Evolutionary conservation across 2,113 vertebrate species (phyloP), one percentile per base, ranked within the genome.

Genomic region (Illadopsis cleaveri): DNA sequence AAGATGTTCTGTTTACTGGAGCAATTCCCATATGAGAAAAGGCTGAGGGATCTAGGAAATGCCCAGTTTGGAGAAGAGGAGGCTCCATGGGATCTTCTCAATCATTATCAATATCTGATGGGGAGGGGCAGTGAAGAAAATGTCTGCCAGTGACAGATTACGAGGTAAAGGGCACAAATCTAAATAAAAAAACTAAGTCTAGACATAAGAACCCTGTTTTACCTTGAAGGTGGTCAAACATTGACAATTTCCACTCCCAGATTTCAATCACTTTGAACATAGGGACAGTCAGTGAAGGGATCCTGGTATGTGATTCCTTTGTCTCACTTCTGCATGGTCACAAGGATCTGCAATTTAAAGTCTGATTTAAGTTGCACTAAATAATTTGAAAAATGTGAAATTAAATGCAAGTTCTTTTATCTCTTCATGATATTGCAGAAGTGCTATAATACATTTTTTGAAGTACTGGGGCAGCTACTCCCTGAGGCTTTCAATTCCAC

Each of bases 141-240:
- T n/a, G 19, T n/a, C 12, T 77, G 40, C 4, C 22, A 62, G 12
- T 28, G 48, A 20, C 11, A 31, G n/a, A n/a, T 23, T 18, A 58
- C 0, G 2, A 62, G 35, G 9, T 21, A 58, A 72, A 18, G 4
- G 25, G 16, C 15, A 68, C 6, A 76, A 85, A 64, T 2, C 0
- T 1, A 45, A 69, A 47, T 23, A 10, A 11, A 53, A 47, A 33
- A 20, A 15, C 11, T 12, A 37, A 45, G 3, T 51, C 11, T 91
- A 45, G 38, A 47, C 12, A 11, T 23, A 56, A 75, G 12, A 82
- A 21, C 2, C 12, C 20, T 82, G 30, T 57, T 61, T 88, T 73
- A 25, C 20, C 24, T 78, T 30, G 38, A 64, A n/a, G 6, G 5
- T 45, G 13, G 2, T 31, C 31, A 51, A 84, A 38, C 15, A 45